phyloP scores from a whole-genome alignment of 2,113 vertebrate genomes.

The Myotis davidii region DNA sequence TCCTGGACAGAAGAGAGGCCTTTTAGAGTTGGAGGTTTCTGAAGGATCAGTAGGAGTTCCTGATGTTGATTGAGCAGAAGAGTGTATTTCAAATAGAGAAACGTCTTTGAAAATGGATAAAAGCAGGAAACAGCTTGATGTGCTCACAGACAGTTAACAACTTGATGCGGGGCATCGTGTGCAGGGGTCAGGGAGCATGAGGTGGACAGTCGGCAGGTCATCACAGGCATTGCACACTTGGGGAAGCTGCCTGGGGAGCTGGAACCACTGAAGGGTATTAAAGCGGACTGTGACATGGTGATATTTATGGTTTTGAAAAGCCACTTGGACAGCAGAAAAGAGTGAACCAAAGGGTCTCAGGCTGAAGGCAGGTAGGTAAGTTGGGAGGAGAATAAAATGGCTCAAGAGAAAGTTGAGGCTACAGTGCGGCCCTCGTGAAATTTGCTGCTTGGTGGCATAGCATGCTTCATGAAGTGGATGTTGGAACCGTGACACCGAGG shows the following conservation, averaged over 20 bases:
- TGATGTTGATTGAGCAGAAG: not conserved
- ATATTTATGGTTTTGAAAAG: not conserved
- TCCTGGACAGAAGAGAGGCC: not conserved
- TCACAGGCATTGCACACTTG: fast-evolving
- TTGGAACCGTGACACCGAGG: fast-evolving
- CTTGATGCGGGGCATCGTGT: not conserved
- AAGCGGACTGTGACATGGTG: not conserved
- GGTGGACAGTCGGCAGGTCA: fast-evolving
- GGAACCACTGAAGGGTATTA: not conserved
- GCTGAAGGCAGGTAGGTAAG: not conserved
- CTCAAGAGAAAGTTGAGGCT: not conserved
- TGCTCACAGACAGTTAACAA: fast-evolving
- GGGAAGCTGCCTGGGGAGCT: not conserved
- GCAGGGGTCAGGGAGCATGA: not conserved
- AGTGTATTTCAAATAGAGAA: slow-evolving; percentile 4
- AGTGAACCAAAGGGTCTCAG: not conserved
- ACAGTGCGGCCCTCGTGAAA: fast-evolving
- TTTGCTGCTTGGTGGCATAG: fast-evolving
- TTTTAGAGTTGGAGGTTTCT: not conserved
- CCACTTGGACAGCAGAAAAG: not conserved
- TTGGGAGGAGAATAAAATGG: not conserved
- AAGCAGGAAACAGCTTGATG: not conserved
- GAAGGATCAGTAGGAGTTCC: not conserved
- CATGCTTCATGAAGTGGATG: fast-evolving
- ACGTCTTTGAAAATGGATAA: slow-evolving; percentile 13